phyloP scores from a whole-genome alignment of 2,113 vertebrate genomes.

The Aegypius monachus region DNA sequence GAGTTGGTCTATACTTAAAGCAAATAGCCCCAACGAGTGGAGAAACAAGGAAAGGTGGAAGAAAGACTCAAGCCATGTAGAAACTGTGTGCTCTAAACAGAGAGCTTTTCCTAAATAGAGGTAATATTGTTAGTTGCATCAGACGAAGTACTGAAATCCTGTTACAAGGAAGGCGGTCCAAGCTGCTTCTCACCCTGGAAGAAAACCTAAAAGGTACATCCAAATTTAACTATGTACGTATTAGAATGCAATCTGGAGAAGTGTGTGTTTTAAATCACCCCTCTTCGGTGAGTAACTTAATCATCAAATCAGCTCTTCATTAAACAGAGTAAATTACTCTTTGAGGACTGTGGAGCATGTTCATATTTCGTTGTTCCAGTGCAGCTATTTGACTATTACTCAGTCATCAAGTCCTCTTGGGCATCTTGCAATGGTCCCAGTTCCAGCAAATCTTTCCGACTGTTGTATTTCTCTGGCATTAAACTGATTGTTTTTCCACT shows the following conservation, averaged over 20 bases:
- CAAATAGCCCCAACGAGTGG: background rate
- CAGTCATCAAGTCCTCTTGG: background rate
- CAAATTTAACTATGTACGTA: background rate
- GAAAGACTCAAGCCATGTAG: background rate
- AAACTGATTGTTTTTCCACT: constrained; percentile 33
- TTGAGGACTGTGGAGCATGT: background rate
- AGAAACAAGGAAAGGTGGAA: background rate
- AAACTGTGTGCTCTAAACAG: background rate
- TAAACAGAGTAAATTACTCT: constrained; percentile 1
- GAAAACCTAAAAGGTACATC: background rate
- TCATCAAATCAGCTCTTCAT: constrained; percentile 3
- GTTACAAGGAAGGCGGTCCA: background rate
- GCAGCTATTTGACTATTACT: background rate
- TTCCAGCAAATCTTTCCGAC: constrained; percentile 10
- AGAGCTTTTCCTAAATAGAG: background rate
- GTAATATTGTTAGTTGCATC: background rate
- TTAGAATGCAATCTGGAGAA: background rate
- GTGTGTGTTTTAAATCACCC: background rate
- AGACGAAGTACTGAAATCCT: background rate
- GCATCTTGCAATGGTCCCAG: background rate
- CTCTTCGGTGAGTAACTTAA: background rate
- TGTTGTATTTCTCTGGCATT: background rate
- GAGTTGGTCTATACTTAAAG: background rate
- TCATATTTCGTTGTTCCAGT: constrained; percentile 14
- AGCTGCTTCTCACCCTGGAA: background rate